A percentile compares a stretch with the other conserved stretches of the same genome.
These are phyloP conservation scores for Rotaria magnacalcarata DNA, from an alignment of 2,888 invertebrate genomes.

Conservation along the genomic window DNA sequence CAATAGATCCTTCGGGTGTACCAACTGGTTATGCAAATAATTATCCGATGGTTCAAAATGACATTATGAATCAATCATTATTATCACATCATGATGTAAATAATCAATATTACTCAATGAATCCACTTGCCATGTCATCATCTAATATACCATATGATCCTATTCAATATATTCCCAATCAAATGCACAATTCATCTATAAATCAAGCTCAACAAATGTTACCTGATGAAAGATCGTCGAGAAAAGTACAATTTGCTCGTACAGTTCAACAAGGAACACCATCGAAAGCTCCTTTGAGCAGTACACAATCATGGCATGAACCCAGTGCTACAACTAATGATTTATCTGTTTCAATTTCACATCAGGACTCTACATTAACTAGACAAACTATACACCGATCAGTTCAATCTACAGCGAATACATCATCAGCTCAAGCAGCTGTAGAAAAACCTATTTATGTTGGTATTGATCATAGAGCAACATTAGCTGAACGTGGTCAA, in stretches of 20 bases:
- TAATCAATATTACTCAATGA: not conserved
- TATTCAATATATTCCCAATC: not conserved
- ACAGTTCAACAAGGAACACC: not conserved
- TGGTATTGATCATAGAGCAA: slow-evolving; percentile 26
- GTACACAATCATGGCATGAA: not conserved
- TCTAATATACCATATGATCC: not conserved
- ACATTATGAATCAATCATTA: not conserved
- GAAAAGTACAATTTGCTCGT: not conserved
- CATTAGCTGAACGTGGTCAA: not conserved
- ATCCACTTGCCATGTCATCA: not conserved
- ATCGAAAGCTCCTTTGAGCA: not conserved
- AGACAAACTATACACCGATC: not conserved
- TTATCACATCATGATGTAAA: not conserved
- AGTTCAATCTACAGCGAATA: not conserved
- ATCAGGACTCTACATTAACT: not conserved
- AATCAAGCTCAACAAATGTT: not conserved
- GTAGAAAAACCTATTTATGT: slow-evolving; percentile 5
- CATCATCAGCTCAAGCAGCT: not conserved
- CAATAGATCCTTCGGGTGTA: not conserved
- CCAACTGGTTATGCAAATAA: not conserved
- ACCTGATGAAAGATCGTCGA: not conserved
- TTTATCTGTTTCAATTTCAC: not conserved
- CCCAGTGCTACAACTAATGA: not conserved
- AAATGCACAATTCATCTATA: not conserved
- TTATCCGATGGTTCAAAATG: not conserved